These are phyloP conservation scores for Hirtodrosophila trivittata DNA, from an alignment of 2,888 invertebrate genomes.

Conservation along the genomic window DNA sequence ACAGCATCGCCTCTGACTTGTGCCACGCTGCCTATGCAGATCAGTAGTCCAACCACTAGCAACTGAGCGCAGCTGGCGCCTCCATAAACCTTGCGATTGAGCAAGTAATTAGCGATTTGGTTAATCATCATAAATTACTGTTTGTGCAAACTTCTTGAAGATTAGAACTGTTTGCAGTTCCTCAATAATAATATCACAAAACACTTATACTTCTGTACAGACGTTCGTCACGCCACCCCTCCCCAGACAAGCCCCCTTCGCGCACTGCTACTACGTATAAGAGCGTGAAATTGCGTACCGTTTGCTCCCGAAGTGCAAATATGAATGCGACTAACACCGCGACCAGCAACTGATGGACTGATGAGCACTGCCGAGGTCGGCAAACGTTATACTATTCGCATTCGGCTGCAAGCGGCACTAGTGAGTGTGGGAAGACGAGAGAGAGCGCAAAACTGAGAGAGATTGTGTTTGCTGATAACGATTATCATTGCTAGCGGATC, in stretches of 20 bases:
- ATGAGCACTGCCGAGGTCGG: constrained; percentile 16
- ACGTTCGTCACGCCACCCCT: not conserved
- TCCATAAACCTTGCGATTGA: not conserved
- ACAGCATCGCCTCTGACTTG: constrained; percentile 61
- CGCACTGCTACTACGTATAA: constrained; percentile 15
- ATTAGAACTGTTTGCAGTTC: constrained; percentile 6
- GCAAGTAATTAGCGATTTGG: constrained; percentile 16
- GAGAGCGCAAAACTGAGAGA: not conserved
- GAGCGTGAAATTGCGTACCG: constrained; percentile 11
- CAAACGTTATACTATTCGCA: constrained; percentile 22
- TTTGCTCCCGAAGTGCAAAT: constrained; percentile 27
- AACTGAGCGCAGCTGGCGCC: constrained; percentile 8
- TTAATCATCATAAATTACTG: constrained; percentile 10
- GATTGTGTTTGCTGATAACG: not conserved
- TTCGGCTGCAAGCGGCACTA: constrained; percentile 6
- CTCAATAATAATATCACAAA: constrained; percentile 21
- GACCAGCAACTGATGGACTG: constrained; percentile 35
- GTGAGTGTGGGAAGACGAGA: constrained; percentile 13
- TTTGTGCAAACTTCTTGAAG: constrained; percentile 26
- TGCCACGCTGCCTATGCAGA: constrained; percentile 20
- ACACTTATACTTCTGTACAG: constrained; percentile 15
- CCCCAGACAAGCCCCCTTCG: constrained; percentile 1
- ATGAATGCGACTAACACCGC: constrained; percentile 37
- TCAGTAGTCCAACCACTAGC: constrained; percentile 22
- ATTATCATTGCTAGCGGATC: not conserved